Evolutionary conservation across 2,113 vertebrate species (phyloP).

Genomic region (Poeciliopsis retropinna): DNA sequence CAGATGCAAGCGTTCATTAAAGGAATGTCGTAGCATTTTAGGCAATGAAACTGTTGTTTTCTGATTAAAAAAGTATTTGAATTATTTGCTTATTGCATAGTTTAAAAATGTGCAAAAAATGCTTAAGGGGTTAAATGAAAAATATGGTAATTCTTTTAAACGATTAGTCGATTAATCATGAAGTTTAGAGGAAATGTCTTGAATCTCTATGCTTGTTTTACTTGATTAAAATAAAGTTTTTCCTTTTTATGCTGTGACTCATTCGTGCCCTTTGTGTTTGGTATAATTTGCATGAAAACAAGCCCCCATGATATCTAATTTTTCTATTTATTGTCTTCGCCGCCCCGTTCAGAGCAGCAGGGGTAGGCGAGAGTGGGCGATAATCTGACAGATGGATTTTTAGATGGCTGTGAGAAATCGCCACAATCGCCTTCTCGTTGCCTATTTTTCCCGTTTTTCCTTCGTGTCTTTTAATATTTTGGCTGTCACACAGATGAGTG

Average conservation of each 20-base stretch:
- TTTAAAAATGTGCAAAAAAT: no score
- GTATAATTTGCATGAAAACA: constrained; percentile 42
- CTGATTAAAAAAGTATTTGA: no score
- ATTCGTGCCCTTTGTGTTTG: constrained; percentile 21
- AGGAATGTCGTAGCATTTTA: no score
- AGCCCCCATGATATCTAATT: constrained; percentile 42
- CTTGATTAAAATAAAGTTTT: background rate
- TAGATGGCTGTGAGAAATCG: constrained; percentile 39
- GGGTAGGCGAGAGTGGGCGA: constrained; percentile 27
- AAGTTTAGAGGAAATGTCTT: background rate
- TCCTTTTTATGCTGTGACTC: constrained; percentile 13
- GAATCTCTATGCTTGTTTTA: no score
- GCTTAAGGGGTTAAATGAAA: no score
- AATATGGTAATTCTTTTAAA: background rate
- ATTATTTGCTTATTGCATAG: no score
- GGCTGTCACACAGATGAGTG: constrained; percentile 63
- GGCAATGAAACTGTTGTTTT: no score
- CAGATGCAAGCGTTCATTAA: no score
- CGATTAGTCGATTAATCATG: background rate
- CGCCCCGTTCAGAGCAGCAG: constrained; percentile 22
- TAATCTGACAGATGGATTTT: constrained; percentile 66
- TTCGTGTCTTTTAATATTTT: background rate
- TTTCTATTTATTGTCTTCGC: constrained; percentile 34
- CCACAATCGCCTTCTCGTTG: constrained; percentile 28
- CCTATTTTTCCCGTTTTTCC: constrained; percentile 24